Conservation (phyloP, 2,888 invertebrate species). For the Xanthia icteritia region DNA sequence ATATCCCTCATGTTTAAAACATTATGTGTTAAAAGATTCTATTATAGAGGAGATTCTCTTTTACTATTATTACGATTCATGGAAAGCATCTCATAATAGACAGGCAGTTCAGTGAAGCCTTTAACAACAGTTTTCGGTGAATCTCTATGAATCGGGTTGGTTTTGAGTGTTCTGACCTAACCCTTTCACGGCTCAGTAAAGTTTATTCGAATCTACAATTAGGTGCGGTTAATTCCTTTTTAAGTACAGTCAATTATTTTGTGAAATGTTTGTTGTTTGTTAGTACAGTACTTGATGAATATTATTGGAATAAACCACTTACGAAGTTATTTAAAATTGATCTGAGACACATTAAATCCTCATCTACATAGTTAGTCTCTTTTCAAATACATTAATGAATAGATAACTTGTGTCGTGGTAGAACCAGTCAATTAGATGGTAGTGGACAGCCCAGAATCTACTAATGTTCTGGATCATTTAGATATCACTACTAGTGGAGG, state of each 20-base stretch:
- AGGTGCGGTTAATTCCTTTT: constrained; percentile 25
- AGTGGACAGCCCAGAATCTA: no score
- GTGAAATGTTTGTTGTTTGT: constrained; percentile 17
- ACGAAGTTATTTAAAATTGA: no score
- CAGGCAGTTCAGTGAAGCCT: constrained; percentile 41
- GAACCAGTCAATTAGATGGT: no score
- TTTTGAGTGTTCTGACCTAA: constrained; percentile 17
- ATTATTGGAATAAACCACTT: no score
- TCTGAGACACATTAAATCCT: no score
- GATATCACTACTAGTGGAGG: no score
- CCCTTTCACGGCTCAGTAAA: constrained; percentile 47
- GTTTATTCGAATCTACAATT: constrained; percentile 50
- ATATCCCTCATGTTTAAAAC: constrained; percentile 55
- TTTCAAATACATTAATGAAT: no score
- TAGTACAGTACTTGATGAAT: background rate
- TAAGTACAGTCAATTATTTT: constrained; percentile 35
- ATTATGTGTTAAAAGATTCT: constrained; percentile 47
- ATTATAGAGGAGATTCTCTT: constrained; percentile 34
- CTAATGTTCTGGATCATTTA: no score
- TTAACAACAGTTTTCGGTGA: constrained; percentile 54
- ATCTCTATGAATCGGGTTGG: constrained; percentile 48
- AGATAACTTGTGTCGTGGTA: no score
- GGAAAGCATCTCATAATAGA: constrained; percentile 45
- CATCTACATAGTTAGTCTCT: no score
- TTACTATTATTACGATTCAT: constrained; percentile 47